phyloP scores from a whole-genome alignment of 2,797 vertebrate species.

The Monodelphis domestica region DNA sequence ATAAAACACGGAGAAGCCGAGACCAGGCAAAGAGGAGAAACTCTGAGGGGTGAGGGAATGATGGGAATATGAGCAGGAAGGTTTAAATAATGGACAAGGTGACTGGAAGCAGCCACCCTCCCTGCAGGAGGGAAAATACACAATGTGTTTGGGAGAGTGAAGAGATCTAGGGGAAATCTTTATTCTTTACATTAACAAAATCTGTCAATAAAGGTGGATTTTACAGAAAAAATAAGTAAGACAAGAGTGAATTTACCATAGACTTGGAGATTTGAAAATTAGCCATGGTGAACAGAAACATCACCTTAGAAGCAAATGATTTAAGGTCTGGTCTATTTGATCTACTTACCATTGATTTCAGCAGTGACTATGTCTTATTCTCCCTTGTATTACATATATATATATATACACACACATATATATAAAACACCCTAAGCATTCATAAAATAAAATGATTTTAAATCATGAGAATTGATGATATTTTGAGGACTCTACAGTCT shows the following conservation, averaged over 20 bases:
- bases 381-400: background rate
- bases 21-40: background rate
- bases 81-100: background rate
- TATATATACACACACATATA: no score
- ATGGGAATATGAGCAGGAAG: background rate
- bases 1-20: background rate
- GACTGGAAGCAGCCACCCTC: background rate
- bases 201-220: slow-evolving; percentile 46
- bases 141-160: background rate
- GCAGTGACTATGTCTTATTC: slow-evolving; percentile 14
- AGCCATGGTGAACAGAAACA: slow-evolving; percentile 45
- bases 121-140: background rate
- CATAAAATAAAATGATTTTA: slow-evolving; percentile 59
- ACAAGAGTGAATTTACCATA: slow-evolving; percentile 55
- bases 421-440: slow-evolving; percentile 21
- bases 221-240: slow-evolving; percentile 51
- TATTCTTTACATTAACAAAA: slow-evolving; percentile 6
- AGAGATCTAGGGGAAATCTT: slow-evolving; percentile 41
- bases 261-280: slow-evolving; percentile 58
- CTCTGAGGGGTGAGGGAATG: background rate
- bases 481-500: slow-evolving; percentile 23
- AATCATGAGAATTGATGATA: slow-evolving; percentile 1
- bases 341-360: slow-evolving; percentile 40
- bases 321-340: slow-evolving; percentile 36
- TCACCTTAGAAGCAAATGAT: background rate